Evolutionary conservation across 23 tunicate genomes (phyloP), one percentile per base, ranked within the genome.

Genomic region (Botrylloides violaceus): DNA sequence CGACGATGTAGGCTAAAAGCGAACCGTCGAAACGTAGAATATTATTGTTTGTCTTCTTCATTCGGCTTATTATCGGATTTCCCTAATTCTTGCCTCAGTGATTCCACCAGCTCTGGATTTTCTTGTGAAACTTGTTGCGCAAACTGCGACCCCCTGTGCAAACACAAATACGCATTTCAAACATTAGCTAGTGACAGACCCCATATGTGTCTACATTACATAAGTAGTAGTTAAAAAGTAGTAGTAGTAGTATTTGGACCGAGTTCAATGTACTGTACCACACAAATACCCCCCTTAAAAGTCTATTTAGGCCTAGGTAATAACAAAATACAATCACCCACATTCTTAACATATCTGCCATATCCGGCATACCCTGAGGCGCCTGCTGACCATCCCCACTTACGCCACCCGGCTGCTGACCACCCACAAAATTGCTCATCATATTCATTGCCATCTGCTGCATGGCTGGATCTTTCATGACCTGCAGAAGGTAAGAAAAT

Each of bases 371-470:
- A 0, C 29, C 66, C n/a, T n/a, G n/a, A n/a, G n/a, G n/a, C 28
- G 32, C 65, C 32, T 26, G 59, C 64, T 71, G 25, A 15, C 36
- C 43, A 7, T 71, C 71, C 3, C 73, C 38, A 2, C 71, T 79
- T 24, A 34, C 79, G 32, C 60, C 75, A 29, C 59, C 66, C 29
- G 20, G 47, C 21, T 15, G 18, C 6, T 25, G 70, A 19, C 61
- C 79, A 4, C 95, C 86, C 95, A 87, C 80, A 70, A 87, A 66
- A 15, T 81, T 80, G 3, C 85, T 66, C 97, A 90, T 90, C 85
- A 90, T 78, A 23, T 70, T 79, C 90, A 83, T 79, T 12, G 97
- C 97, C 97, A 90, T 90, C 62, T 78, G 73, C 70, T 90, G 79
- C 97, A 90, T 90, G 15, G 57, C 70, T 29, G 97, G 97, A 65